Evolutionary conservation across 2,113 vertebrate species (phyloP), one percentile per base, ranked within the genome.

Genomic region (Xenopus laevis): DNA sequence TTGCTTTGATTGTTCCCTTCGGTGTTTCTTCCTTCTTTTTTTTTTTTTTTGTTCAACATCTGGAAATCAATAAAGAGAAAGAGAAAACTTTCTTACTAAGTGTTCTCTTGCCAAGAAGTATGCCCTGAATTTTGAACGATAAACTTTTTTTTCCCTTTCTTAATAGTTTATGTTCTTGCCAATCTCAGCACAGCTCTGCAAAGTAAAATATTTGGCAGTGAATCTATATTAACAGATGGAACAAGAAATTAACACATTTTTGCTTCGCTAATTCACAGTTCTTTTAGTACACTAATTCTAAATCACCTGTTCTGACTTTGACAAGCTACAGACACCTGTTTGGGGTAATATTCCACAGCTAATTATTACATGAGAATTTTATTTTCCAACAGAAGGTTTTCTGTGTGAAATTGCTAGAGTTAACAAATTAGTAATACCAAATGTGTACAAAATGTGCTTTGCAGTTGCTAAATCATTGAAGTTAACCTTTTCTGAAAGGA

Each of bases 211-310:
- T 98, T 92, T 98, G 97, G 97, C 96, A 98, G 92, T 90, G 94
- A 93, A 96, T 96, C 97, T 93, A 96, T 97, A 98, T 98, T 95
- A 98, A 98, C 97, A 98, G 97, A 98, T 98, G 97, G 97, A 95
- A 96, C 94, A 93, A 92, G 93, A 98, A 98, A 98, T 96, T 95
- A 98, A 97, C 95, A 98, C 94, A 89, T 97, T 95, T 92, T 95
- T 93, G 92, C 90, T 91, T 94, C 92, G 92, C 92, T 94, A 97
- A 94, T 95, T 94, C 93, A 94, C 91, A 93, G 91, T 92, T 94
- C 92, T 94, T 94, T 95, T 95, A 96, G 94, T 95, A 95, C 93
- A 90, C 85, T 88, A 93, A 94, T 92, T 92, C 84, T 88, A 91
- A 92, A 91, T 92, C 91, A 92, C 90, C 93, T 94, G 90, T 90